A percentile compares a stretch with the other conserved stretches of the same genome.
Conservation (phyloP, 2,888 invertebrate species). For the Omphaloscelis lunosa region DNA sequence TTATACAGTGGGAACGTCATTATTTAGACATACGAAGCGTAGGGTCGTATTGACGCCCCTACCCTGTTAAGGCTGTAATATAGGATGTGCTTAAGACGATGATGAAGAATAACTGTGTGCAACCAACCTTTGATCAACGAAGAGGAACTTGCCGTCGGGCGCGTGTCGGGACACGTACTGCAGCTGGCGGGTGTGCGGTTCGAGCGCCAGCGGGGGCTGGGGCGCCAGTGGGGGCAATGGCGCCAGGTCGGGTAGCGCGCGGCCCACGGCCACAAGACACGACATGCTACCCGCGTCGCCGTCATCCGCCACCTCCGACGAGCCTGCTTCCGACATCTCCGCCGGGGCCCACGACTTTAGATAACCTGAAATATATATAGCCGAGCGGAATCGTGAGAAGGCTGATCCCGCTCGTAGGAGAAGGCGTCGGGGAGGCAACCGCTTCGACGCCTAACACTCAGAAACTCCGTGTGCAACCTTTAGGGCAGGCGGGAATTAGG, state of each 20-base stretch:
- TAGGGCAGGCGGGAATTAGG: too few species aligned
- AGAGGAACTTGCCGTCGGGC: conserved; percentile 97
- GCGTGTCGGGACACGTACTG: conserved; percentile 96
- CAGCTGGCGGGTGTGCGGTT: conserved; percentile 90
- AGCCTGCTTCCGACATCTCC: conserved; percentile 92
- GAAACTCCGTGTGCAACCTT: too few species aligned
- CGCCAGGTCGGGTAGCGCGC: conserved; percentile 92
- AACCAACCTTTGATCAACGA: conserved; percentile 96
- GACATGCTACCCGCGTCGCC: conserved; percentile 92
- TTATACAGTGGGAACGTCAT: too few species aligned
- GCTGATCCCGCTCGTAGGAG: too few species aligned
- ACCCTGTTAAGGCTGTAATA: not conserved
- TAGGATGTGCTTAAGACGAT: not conserved
- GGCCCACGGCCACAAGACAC: conserved; percentile 97
- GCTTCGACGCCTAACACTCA: too few species aligned
- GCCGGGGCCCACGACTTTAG: conserved; percentile 97
- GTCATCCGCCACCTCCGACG: conserved; percentile 91
- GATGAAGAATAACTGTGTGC: not conserved
- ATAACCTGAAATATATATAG: conserved; percentile 90
- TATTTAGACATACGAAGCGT: too few species aligned
- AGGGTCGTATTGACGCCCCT: too few species aligned
- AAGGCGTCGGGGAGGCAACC: too few species aligned
- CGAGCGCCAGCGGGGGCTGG: conserved; percentile 9
- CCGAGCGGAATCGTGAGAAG: too few species aligned
- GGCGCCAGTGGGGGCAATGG: conserved; percentile 70